Base-by-base conservation (phyloP, 1,140 invertebrate species). In the Campoletis sonorensis region DNA sequence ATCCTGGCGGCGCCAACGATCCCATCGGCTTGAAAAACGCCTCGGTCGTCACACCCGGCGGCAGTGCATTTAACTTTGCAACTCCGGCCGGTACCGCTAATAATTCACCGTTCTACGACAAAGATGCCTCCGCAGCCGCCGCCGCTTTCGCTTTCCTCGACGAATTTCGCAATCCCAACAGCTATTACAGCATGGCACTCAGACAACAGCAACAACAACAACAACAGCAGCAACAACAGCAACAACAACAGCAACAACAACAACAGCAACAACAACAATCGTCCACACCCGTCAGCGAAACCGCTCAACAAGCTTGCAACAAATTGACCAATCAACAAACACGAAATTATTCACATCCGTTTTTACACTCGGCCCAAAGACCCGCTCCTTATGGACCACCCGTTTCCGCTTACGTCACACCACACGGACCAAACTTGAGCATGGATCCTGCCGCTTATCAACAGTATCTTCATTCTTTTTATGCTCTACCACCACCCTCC, bases 361-460 rank as follows among this genome's bases (percentile, higher is more conserved):
- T 92, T 79, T 85, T 92, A 33, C 91, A 92, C 78, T 87, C 90
- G 18, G 85, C 90, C 16, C 89, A 90, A 45, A 87, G 91, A 61
- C 86, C 90, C 10, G 86, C 88, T 27, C 82, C 88, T 18, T 92
- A 92, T 23, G 90, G 87, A 0, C 89, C 91, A 1, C 88, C 91
- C 8, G 90, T 92, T 0, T 85, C 91, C 0, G 80, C 91, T 7
- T 92, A 92, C 64, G 90, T 92, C 3, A 84, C 88, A 0, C 89
- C 91, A 0, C 91, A 92, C 58, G 89, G 87, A 16, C 87, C 91
- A 16, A 92, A 92, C 73, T 26, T 92, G 0, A 83, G 89, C 7
- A 86, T 92, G 54, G 91, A 92, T 81, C 90, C 90, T 15, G 85
- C 91, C 8, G 89, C 89, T 45, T 92, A 91, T 81, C 91, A 92